Conservation (phyloP, 2,797 vertebrate genomes). For the Poeciliopsis presidionis region DNA sequence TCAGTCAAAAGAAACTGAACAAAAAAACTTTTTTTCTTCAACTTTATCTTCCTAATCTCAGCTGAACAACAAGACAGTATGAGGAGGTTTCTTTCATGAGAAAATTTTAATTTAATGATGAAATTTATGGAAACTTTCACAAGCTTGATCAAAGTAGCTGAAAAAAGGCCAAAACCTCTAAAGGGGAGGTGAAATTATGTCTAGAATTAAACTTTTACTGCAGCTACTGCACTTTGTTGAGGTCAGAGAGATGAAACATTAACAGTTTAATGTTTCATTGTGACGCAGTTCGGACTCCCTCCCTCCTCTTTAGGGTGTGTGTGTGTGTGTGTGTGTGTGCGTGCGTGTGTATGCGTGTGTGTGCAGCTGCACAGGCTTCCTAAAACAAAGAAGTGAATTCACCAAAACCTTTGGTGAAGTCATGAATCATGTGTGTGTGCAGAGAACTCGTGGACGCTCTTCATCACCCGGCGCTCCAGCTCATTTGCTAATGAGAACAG, state of each 20-base stretch:
- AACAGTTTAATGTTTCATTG: slow-evolving; percentile 27
- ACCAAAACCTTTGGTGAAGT: slow-evolving; percentile 28
- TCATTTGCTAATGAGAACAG: slow-evolving; percentile 69
- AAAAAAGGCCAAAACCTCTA: not conserved
- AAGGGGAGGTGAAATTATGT: slow-evolving; percentile 13
- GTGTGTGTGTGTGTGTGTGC: not conserved
- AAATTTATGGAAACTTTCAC: not conserved
- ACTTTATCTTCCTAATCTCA: not conserved
- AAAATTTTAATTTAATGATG: not conserved
- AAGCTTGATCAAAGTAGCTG: not conserved
- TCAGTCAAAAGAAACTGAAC: no score
- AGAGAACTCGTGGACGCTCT: slow-evolving; percentile 37
- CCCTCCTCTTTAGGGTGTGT: slow-evolving; percentile 17
- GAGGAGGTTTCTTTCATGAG: not conserved
- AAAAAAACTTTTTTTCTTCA: not conserved
- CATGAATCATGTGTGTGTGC: not conserved
- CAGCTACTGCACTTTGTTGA: slow-evolving; percentile 20
- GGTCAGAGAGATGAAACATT: slow-evolving; percentile 59
- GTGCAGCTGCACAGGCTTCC: slow-evolving; percentile 21
- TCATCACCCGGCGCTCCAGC: slow-evolving; percentile 55
- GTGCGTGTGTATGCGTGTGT: not conserved
- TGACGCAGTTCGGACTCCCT: slow-evolving; percentile 29
- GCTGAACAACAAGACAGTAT: not conserved
- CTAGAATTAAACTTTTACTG: slow-evolving; percentile 50
- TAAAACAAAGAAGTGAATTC: slow-evolving; percentile 56